Percentiles rank a stretch among this genome's conserved stretches.
Evolutionary conservation across 2,888 invertebrate genomes (phyloP).

Genomic region (Acanthosepion pharaonis): DNA sequence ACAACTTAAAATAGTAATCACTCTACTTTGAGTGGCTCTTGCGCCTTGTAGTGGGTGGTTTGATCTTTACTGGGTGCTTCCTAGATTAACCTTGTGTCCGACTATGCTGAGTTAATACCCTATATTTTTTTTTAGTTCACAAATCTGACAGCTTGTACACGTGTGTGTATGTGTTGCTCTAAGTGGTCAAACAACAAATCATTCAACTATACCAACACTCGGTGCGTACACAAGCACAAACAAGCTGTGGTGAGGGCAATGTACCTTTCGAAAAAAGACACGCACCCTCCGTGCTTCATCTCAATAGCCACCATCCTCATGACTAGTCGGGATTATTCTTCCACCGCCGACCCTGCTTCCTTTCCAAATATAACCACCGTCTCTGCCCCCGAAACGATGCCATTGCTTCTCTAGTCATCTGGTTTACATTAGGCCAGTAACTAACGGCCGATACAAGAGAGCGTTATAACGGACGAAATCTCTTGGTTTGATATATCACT

Average conservation of each 20-base stretch:
- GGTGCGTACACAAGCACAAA: neutral
- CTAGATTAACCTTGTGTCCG: too few species aligned
- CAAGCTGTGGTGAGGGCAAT: neutral
- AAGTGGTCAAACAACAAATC: conserved; percentile 14
- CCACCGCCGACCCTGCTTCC: neutral
- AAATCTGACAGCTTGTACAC: neutral
- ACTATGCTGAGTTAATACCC: too few species aligned
- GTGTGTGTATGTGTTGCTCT: conserved; percentile 11
- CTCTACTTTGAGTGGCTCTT: too few species aligned
- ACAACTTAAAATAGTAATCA: too few species aligned
- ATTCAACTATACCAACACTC: conserved; percentile 11
- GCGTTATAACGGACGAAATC: neutral
- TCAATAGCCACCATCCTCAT: neutral
- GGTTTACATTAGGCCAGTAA: conserved; percentile 9
- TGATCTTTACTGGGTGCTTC: too few species aligned
- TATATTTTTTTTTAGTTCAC: neutral
- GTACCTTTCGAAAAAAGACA: neutral
- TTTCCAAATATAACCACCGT: neutral
- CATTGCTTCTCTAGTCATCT: neutral
- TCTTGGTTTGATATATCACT: neutral
- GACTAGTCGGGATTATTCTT: neutral
- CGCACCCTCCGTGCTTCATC: neutral
- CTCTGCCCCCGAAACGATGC: neutral
- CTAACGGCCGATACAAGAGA: neutral
- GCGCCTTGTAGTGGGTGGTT: too few species aligned